These are phyloP conservation scores for Aurelia aurita complex sp. Pacific DNA, from an alignment of 30 jellyfish, hydroid and myxozoan species.

Conservation along the genomic window DNA sequence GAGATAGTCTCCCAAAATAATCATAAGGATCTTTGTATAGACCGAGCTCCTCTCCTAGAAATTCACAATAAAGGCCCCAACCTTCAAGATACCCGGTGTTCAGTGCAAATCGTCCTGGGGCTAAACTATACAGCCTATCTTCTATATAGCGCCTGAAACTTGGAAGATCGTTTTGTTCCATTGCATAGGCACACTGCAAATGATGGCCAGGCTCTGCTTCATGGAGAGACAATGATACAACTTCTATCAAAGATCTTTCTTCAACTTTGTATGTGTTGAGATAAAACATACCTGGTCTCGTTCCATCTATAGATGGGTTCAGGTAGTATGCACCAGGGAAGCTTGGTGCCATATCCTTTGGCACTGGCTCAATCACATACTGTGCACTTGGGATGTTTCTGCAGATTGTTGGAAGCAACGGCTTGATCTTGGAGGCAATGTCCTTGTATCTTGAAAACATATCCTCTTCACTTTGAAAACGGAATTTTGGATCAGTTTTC, in stretches of 20 bases:
- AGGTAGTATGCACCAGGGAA: slow-evolving; percentile 94
- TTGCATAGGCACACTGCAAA: slow-evolving; percentile 70
- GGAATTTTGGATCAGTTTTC: slow-evolving; percentile 66
- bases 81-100: slow-evolving; percentile 90
- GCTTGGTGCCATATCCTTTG: slow-evolving; percentile 82
- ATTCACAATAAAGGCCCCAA: slow-evolving; percentile 96
- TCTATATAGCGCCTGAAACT: slow-evolving; percentile 82
- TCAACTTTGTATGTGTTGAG: slow-evolving; percentile 79
- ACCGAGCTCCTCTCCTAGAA: slow-evolving; percentile 89
- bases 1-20: slow-evolving; percentile 86
- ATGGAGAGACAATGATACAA: slow-evolving; percentile 86
- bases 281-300: slow-evolving; percentile 92
- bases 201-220: slow-evolving; percentile 99
- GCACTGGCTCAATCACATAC: slow-evolving; percentile 70
- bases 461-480: slow-evolving; percentile 63
- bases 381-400: slow-evolving; percentile 48
- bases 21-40: slow-evolving; percentile 78
- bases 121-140: slow-evolving; percentile 74
- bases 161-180: slow-evolving; percentile 65
- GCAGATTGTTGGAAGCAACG: slow-evolving; percentile 41
- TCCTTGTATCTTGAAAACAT: slow-evolving; percentile 60
- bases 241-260: slow-evolving; percentile 67
- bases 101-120: slow-evolving; percentile 92
- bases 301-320: slow-evolving; percentile 82
- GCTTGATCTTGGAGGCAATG: slow-evolving; percentile 40